phyloP scores from a whole-genome alignment of 2,113 vertebrate genomes.

The Microcebus ravelobensis region DNA sequence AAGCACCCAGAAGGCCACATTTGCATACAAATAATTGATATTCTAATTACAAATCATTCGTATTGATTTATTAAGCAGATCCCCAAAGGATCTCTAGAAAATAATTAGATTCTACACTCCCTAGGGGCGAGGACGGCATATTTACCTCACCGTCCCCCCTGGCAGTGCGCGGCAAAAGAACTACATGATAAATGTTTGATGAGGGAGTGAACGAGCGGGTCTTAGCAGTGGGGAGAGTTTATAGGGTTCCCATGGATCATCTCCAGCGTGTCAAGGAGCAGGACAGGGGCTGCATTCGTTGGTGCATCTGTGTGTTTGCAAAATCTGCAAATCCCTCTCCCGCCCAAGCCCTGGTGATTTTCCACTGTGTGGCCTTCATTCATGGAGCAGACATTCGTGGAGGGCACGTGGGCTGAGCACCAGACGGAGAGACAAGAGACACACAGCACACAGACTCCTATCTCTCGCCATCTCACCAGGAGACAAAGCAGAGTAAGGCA shows the following conservation, averaged over 20 bases:
- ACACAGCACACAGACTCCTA: neutral
- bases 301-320: neutral
- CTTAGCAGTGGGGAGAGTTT: neutral
- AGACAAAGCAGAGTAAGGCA: neutral
- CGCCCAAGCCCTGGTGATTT: neutral
- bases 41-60: conserved; percentile 80
- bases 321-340: neutral
- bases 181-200: neutral
- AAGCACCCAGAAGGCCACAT: conserved; percentile 69
- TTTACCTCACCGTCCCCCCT: neutral
- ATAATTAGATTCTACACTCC: conserved; percentile 68
- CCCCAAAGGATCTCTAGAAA: conserved; percentile 63
- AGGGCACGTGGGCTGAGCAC: fast-evolving
- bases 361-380: neutral
- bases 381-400: neutral
- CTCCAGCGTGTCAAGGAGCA: neutral
- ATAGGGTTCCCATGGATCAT: neutral
- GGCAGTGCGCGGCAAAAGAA: neutral
- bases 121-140: neutral
- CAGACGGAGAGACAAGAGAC: neutral
- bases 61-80: conserved; percentile 79
- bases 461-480: neutral
- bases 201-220: neutral
- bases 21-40: conserved; percentile 79
- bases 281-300: neutral